Evolutionary conservation across 2,797 vertebrate species (phyloP), one percentile per base, ranked within the genome.

Genomic region (Myiotriccus ornatus): DNA sequence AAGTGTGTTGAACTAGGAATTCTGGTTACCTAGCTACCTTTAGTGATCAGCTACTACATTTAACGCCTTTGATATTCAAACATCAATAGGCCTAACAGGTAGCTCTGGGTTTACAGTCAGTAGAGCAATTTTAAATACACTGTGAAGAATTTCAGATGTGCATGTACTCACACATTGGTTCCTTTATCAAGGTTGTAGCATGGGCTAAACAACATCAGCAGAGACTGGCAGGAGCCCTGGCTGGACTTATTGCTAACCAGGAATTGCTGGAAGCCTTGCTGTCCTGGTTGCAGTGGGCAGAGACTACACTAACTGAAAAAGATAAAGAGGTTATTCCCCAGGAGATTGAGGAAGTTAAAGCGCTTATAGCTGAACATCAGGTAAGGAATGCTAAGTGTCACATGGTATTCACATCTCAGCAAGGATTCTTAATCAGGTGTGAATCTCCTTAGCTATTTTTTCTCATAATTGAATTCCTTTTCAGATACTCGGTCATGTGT

Each of bases 151-250:
- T 87, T 83, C 59, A 59, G 30, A 55, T 90, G 19, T 88, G 43
- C 37, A 16, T 16, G 5, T 84, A 44, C 28, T 95, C 46, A 93
- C 32, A 19, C 28, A 43, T 43, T 75, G 27, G 3, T 91, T 88
- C 59, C 89, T 91, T 75, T 87, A 35, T 93, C 65, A 89, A 99
- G 99, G 99, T 99, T 37, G 98, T 99, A 92, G 99, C 99, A 12
- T 99, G 99, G 99, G 98, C 99, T 14, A 98, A 99, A 91, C 99
- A 99, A 93, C 99, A 99, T 97, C 99, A 99, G 64, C 99, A 99
- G 97, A 98, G 99, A 75, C 96, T 99, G 92, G 98, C 98, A 34
- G 94, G 97, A 28, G 99, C 99, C 27, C 98, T 99, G 93, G 98
- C 97, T 19, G 99, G 99, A 71, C 97, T 99, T 90, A 97, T 99